These are phyloP conservation scores for Enteromius viviparus DNA, from an alignment of 2,797 vertebrate species.

Conservation along the genomic window DNA sequence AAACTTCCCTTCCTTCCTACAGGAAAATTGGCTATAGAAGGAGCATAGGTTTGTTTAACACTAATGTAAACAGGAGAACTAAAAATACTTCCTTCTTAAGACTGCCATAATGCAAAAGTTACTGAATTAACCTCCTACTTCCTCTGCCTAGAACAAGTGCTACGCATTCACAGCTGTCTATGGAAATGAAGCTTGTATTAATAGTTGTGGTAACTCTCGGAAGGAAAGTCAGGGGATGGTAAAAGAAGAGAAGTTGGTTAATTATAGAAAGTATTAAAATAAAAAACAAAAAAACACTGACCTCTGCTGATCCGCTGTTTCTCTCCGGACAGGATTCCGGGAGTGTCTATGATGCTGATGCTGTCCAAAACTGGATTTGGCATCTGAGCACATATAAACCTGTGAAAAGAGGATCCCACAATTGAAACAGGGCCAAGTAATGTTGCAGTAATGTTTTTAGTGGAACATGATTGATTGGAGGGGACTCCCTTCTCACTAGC, in stretches of 20 bases:
- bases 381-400: slow-evolving; percentile 78
- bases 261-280: slow-evolving; percentile 50
- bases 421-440: not conserved
- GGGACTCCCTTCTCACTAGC: slow-evolving; percentile 38
- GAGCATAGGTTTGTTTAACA: slow-evolving; percentile 27
- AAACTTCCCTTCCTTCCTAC: slow-evolving; percentile 17
- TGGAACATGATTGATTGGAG: slow-evolving; percentile 20
- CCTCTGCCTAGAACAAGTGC: slow-evolving; percentile 3
- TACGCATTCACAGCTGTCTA: not conserved
- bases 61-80: slow-evolving; percentile 44
- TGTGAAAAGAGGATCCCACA: slow-evolving; percentile 25
- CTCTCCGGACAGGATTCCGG: slow-evolving; percentile 75
- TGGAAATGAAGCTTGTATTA: slow-evolving; percentile 16
- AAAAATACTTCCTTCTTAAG: slow-evolving; percentile 44
- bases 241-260: not conserved
- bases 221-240: slow-evolving; percentile 17
- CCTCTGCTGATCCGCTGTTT: slow-evolving; percentile 69
- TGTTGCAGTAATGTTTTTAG: slow-evolving; percentile 15
- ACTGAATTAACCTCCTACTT: slow-evolving; percentile 22
- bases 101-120: slow-evolving; percentile 17
- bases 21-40: slow-evolving; percentile 18
- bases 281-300: slow-evolving; percentile 35
- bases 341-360: slow-evolving; percentile 84
- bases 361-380: slow-evolving; percentile 82
- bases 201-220: slow-evolving; percentile 30